Evolutionary conservation across 2,797 vertebrate genomes (phyloP), one percentile per base, ranked within the genome.

Genomic region (Anolis apletophallus): DNA sequence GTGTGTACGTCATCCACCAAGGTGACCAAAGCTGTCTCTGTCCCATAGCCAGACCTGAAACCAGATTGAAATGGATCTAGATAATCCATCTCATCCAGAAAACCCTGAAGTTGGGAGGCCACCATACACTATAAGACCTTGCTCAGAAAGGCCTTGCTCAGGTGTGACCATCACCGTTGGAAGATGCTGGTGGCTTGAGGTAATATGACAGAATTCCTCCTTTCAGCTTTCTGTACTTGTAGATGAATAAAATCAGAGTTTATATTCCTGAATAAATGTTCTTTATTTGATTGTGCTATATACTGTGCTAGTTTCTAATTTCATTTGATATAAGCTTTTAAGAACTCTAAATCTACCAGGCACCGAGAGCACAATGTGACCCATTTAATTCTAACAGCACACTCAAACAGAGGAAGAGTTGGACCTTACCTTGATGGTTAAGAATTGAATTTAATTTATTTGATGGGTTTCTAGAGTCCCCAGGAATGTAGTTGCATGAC

Each of bases 381-480:
- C 67, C 23, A 83, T 87, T 80, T 84, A 75, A 80, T 75, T 54
- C 67, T 32, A 61, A 10, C 23, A 72, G 17, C 32, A 76, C 73
- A 82, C 1, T 72, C 46, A 52, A 34, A 57, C 13, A 64, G 34
- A 26, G 61, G 40, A 67, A 55, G 80, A 32, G 16, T 12, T 72
- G 32, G 40, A 72, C 26, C 21, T 82, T 73, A 40, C 26, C 55
- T 52, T 82, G 74, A 57, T 75, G 69, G 69, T 74, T 46, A 73
- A 46, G 84, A 55, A 64, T 16, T 29, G 55, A 55, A 52, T 68
- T 57, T 55, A 83, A 82, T 78, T 72, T 85, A 52, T 79, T 67
- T 83, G 68, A 85, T 64, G 78, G 72, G 29, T 85, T 88, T 85
- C 78, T 85, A 69, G 52, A 40, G 46, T 59, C 26, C 54, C 74